Conservation (phyloP, 2,797 vertebrate species). For the Mormyrops attenuatus region DNA sequence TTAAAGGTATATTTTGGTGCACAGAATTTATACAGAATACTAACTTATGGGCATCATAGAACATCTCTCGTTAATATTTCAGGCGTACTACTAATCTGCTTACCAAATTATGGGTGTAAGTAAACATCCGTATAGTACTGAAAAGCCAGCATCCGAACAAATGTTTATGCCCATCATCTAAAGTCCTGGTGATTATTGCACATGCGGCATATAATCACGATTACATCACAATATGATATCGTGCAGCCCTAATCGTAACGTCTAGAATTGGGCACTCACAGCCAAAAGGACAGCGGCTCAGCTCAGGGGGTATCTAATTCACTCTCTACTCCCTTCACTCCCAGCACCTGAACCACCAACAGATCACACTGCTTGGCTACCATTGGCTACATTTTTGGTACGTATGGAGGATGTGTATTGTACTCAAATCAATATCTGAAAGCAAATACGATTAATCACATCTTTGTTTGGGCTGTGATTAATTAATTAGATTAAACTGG, state of each 20-base stretch:
- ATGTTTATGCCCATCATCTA: not conserved
- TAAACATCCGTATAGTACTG: not conserved
- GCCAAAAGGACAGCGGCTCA: not conserved
- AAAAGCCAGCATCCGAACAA: not conserved
- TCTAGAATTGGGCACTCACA: not conserved
- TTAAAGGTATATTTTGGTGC: not conserved
- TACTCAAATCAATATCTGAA: constrained; percentile 33
- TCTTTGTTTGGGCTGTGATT: constrained; percentile 44
- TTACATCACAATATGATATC: not conserved
- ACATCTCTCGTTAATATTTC: not conserved
- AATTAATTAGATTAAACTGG: constrained; percentile 47
- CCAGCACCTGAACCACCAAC: not conserved
- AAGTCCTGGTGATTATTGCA: not conserved
- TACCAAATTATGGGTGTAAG: not conserved
- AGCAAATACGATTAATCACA: constrained; percentile 49
- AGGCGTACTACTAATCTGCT: not conserved
- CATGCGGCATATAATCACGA: not conserved
- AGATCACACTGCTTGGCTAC: not conserved
- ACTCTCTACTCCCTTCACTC: not conserved
- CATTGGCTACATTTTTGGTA: not conserved
- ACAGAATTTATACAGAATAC: not conserved
- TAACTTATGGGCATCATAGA: not conserved
- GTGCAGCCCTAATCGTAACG: not conserved
- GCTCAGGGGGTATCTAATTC: not conserved
- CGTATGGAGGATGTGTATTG: not conserved